These are phyloP conservation scores for Drosophila takahashii DNA, from an alignment of 1,140 invertebrate species.

Conservation along the genomic window DNA sequence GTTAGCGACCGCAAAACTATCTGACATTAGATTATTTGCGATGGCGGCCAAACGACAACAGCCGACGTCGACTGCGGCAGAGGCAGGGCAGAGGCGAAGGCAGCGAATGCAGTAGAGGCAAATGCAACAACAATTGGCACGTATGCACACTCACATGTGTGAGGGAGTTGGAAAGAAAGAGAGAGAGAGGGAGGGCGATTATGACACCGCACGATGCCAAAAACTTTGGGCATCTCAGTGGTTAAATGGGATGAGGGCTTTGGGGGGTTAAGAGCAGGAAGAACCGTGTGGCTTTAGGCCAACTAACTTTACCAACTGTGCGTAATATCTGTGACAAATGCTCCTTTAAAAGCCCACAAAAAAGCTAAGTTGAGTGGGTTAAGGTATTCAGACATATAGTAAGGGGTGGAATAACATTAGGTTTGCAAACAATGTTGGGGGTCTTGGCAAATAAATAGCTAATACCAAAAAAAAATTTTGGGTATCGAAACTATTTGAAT, in stretches of 20 bases:
- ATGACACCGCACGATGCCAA: conserved; percentile 71
- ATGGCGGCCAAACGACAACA: conserved; percentile 85
- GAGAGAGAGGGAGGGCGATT: conserved; percentile 31
- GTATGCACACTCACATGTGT: conserved; percentile 27
- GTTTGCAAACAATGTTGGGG: no score
- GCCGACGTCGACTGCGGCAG: conserved; percentile 64
- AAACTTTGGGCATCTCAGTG: conserved; percentile 28
- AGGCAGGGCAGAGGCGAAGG: conserved; percentile 31
- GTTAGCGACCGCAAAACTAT: conserved; percentile 85
- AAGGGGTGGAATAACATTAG: no score
- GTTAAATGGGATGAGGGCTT: background rate
- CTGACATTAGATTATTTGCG: conserved; percentile 85
- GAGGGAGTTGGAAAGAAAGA: conserved; percentile 1
- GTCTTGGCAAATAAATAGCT: no score
- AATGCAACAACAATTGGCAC: conserved; percentile 47
- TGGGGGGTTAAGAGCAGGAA: conserved; percentile 14
- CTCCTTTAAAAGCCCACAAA: background rate
- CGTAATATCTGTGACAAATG: conserved; percentile 43
- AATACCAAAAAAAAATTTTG: no score
- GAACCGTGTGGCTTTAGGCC: conserved; percentile 7
- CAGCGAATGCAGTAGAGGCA: conserved; percentile 8
- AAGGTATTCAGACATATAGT: background rate
- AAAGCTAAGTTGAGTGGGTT: background rate
- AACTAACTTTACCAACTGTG: conserved; percentile 19
- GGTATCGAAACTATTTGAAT: no score